Evolutionary conservation across 2,113 vertebrate species (phyloP).

Genomic region (Apodemus speciosus): DNA sequence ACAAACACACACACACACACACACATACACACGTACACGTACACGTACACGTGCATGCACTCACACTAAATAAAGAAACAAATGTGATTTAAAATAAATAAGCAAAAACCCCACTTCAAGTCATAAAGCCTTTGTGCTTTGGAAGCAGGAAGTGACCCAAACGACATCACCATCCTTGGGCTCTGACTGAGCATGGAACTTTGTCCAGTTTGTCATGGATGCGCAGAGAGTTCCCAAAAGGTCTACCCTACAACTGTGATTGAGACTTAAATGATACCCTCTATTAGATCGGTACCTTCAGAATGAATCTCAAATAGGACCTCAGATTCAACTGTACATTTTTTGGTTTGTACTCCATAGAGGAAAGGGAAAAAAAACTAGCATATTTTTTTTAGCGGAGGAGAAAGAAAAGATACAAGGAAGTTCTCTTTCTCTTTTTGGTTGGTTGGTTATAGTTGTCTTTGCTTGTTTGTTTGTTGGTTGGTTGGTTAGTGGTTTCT

Average conservation of each 20-base stretch:
- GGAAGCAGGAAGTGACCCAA: not conserved
- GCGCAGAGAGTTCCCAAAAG: not conserved
- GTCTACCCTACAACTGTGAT: not conserved
- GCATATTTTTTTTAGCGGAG: constrained; percentile 4
- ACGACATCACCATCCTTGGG: not conserved
- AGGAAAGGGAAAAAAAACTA: not conserved
- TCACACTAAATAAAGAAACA: not conserved
- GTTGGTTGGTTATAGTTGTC: not conserved
- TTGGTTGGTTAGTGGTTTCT: not conserved
- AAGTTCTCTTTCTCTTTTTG: not conserved
- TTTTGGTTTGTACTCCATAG: not conserved
- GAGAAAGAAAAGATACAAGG: not conserved
- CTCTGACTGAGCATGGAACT: not conserved
- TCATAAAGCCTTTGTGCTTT: constrained; percentile 20
- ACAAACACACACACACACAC: not conserved
- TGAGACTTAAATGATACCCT: constrained; percentile 19
- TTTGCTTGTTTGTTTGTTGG: not conserved
- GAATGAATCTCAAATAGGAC: not conserved
- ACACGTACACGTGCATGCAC: too few species aligned
- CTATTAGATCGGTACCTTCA: not conserved
- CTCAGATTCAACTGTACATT: constrained; percentile 18
- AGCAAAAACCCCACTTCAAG: not conserved
- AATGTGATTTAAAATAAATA: not conserved
- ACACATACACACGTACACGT: not conserved
- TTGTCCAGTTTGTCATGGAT: not conserved